These are phyloP conservation scores for Cataglyphis albicans DNA, from an alignment of 2,888 invertebrate genomes.

Conservation along the genomic window DNA sequence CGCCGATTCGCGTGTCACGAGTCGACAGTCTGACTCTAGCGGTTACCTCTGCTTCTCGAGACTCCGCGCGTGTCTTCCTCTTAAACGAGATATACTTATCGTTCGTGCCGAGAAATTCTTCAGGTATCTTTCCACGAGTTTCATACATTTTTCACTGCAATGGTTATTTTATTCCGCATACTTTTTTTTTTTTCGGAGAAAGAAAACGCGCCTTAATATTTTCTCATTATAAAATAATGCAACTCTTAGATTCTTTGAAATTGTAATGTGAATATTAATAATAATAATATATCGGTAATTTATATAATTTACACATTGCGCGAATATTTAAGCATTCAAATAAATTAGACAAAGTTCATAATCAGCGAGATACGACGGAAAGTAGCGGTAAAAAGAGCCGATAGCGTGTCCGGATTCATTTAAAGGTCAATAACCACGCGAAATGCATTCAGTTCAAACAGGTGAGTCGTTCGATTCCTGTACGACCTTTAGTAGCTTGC, in stretches of 20 bases:
- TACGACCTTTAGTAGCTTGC: slow-evolving; percentile 22
- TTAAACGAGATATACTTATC: slow-evolving; percentile 23
- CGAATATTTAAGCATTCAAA: not conserved
- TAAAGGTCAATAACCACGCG: slow-evolving; percentile 33
- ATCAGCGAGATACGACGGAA: not conserved
- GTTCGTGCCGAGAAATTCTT: slow-evolving; percentile 46
- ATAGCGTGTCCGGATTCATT: slow-evolving; percentile 35
- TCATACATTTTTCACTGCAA: slow-evolving; percentile 22
- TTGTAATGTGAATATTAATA: not conserved
- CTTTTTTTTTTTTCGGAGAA: not conserved
- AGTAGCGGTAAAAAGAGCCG: not conserved
- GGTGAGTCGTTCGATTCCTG: slow-evolving; percentile 33
- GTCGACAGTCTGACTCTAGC: slow-evolving; percentile 38
- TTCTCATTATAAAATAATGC: not conserved
- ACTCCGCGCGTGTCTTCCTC: slow-evolving; percentile 33
- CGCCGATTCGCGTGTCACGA: slow-evolving; percentile 57
- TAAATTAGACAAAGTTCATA: not conserved
- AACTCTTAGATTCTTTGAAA: not conserved
- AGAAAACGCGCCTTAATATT: not conserved
- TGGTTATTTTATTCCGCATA: not conserved
- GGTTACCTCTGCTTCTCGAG: slow-evolving; percentile 27
- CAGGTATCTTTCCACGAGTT: slow-evolving; percentile 27
- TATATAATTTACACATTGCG: not conserved
- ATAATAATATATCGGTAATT: not conserved
- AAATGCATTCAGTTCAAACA: slow-evolving; percentile 39